Evolutionary conservation across 2,113 vertebrate genomes (phyloP).

Genomic region (Monarcha castaneiventris): DNA sequence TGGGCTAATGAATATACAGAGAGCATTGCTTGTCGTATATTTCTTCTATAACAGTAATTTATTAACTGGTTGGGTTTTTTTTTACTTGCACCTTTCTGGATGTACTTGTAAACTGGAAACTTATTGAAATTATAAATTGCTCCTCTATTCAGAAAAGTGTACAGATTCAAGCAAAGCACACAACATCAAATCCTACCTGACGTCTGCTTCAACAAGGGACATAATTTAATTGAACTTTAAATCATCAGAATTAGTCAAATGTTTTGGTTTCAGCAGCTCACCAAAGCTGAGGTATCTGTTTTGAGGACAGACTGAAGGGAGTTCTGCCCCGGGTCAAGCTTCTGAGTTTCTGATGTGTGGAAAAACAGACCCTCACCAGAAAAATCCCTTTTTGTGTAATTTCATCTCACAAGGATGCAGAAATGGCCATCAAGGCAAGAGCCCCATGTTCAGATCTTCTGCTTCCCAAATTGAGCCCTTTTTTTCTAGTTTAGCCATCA

Average conservation of each 20-base stretch:
- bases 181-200: background rate
- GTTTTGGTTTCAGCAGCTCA: background rate
- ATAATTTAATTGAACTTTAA: background rate
- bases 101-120: background rate
- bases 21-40: conserved; percentile 19
- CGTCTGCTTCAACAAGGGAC: background rate
- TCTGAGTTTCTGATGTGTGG: background rate
- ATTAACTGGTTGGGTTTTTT: background rate
- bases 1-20: conserved; percentile 52
- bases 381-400: background rate
- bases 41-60: conserved; percentile 49
- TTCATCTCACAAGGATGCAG: background rate
- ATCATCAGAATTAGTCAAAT: background rate
- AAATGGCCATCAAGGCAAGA: background rate
- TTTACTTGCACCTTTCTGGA: background rate
- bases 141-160: conserved; percentile 11
- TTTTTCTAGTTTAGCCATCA: background rate
- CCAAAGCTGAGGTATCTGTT: background rate
- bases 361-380: background rate
- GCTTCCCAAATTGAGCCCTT: background rate
- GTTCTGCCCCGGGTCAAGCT: background rate
- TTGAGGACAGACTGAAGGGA: background rate
- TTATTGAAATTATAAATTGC: background rate
- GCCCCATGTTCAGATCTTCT: background rate
- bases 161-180: background rate